Conservation (phyloP, 2,797 vertebrate genomes). For the Macrochelys suwanniensis region DNA sequence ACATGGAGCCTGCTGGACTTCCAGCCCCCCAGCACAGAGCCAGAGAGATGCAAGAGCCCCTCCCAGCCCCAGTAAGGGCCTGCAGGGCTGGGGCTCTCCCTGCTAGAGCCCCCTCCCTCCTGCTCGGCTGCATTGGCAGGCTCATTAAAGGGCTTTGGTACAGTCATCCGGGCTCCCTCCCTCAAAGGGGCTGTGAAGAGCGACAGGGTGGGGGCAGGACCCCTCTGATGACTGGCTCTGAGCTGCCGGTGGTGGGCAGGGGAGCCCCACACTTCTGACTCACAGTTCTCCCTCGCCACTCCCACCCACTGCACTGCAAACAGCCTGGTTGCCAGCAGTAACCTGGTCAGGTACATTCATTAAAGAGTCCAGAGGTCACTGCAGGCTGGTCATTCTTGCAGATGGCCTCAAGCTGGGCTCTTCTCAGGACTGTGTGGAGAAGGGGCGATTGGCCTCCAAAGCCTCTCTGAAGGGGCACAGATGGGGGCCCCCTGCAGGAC, state of each 20-base stretch:
- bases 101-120: background rate
- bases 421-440: background rate
- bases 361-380: too few species aligned
- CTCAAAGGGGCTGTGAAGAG: background rate
- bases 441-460: too few species aligned
- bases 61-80: background rate
- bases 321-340: too few species aligned
- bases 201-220: too few species aligned
- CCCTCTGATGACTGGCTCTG: too few species aligned
- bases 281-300: background rate
- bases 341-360: too few species aligned
- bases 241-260: too few species aligned
- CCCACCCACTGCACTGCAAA: too few species aligned
- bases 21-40: background rate
- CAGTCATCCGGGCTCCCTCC: background rate
- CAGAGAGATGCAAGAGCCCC: background rate
- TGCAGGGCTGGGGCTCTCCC: background rate
- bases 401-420: background rate
- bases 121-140: background rate
- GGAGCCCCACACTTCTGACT: too few species aligned
- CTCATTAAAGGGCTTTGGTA: background rate
- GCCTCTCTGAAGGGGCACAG: too few species aligned
- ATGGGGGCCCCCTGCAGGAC: too few species aligned
- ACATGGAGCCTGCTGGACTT: constrained; percentile 8
- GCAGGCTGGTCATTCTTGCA: background rate